Base-by-base conservation (phyloP, 2,113 vertebrate genomes). In the Microtus pennsylvanicus region DNA sequence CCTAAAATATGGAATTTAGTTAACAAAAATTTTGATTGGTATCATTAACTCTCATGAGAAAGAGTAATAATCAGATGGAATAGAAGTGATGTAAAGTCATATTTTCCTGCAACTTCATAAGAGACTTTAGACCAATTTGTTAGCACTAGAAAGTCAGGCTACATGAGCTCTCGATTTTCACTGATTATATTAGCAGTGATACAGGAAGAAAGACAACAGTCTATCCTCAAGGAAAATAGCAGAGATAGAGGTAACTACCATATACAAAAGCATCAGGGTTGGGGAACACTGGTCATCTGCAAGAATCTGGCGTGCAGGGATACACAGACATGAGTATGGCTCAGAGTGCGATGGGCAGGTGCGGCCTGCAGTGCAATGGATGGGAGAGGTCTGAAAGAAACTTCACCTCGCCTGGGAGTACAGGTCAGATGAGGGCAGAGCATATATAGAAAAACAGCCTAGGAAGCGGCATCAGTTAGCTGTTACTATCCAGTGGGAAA, bases 181-280 rank as follows among this genome's bases (percentile, higher is more conserved):
- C 12, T 87, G 45, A 83, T 63, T 93, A 61, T 91, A 50, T 82
- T n/a, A 78, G 35, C 19, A 91, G 14, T 77, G 50, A 92, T 42
- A 61, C 1, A 78, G 13, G 47, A 92, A 90, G 55, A 55, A 94
- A 89, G 26, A 67, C 24, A 86, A 33, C 76, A 92, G 81, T 96
- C 77, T 86, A 42, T 74, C 28, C 63, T 90, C 9, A 92, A 30
- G 21, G 33, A 38, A 89, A 91, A 89, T 13, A 61, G 33, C n/a
- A 70, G 7, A 91, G 42, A 89, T 4, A 58, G 75, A 91, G 22
- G 1, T 38, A 83, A 5, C 38, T 45, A 1, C 24, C 8, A 35
- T 50, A 16, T 28, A 61, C 47, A 10, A 42, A 85, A 7, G 21
- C 14, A 26, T 30, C 72, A 22, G 65, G 24, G 1, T 72, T 80